Evolutionary conservation across 2,888 invertebrate species (phyloP).

Genomic region (Syritta pipiens): DNA sequence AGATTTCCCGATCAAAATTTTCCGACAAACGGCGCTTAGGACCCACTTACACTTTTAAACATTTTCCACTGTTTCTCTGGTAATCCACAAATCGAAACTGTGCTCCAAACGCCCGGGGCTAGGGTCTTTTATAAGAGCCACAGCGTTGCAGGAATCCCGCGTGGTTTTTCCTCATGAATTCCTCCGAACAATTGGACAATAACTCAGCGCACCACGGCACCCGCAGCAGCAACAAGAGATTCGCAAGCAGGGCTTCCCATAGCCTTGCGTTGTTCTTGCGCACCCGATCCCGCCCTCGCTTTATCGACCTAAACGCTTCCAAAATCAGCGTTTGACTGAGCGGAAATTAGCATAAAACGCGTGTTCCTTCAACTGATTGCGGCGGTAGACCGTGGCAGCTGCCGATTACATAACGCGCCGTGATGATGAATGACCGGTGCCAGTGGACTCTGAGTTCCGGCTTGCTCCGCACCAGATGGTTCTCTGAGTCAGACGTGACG

Average conservation of each 20-base stretch:
- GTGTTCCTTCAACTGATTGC: constrained; percentile 24
- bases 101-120: constrained; percentile 9
- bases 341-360: constrained; percentile 58
- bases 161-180: constrained; percentile 65
- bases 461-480: too few relatives aligned
- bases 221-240: not conserved
- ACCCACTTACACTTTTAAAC: constrained; percentile 74
- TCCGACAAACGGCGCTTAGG: too few relatives aligned
- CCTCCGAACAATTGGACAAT: constrained; percentile 64
- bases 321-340: not conserved
- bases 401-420: not conserved
- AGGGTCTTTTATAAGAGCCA: constrained; percentile 60
- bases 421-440: too few relatives aligned
- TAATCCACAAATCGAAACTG: constrained; percentile 63
- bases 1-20: not conserved
- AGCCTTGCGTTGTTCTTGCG: constrained; percentile 67
- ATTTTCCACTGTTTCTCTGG: constrained; percentile 70
- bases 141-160: constrained; percentile 8
- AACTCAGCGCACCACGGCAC: constrained; percentile 53
- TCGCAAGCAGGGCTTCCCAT: constrained; percentile 53
- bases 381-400: constrained; percentile 32
- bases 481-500: too few relatives aligned
- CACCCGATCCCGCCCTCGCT: constrained; percentile 10
- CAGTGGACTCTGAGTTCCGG: too few relatives aligned
- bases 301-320: constrained; percentile 66